Base-by-base conservation (phyloP, 2,113 vertebrate genomes). In the Cynoglossus semilaevis region DNA sequence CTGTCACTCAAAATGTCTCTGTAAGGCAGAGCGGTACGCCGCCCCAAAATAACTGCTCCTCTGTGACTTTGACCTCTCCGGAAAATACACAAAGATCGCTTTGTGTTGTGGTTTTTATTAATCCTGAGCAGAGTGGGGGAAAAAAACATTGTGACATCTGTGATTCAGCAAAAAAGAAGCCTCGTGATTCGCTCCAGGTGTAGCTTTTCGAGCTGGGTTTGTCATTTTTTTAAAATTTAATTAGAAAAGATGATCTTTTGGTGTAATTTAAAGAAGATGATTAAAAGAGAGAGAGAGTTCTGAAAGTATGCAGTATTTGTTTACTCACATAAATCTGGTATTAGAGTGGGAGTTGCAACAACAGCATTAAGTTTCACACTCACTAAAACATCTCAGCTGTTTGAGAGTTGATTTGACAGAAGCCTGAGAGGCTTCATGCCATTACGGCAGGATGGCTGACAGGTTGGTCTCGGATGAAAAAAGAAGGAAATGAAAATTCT, bases 151-250 rank as follows among this genome's bases (percentile, higher is more conserved):
- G 49, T 18, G 51, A 58, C 44, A 19, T 67, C 67, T 43, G 8
- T 51, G 67, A 63, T 51, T 84, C 49, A 53, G 56, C 58, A 52
- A 49, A 65, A 54, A 46, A 7, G 46, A 60, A 50, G 46, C 68
- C 12, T 51, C 18, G 11, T 34, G 56, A 76, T 74, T 63, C 54
- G 60, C 35, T 6, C 0, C 50, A 45, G 44, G 55, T 22, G 4
- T 50, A 34, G 17, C 59, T 68, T 62, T 29, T 68, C 70, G 63
- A 17, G 46, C 67, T 78, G 58, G 68, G 53, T 43, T 52, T 70
- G 74, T 72, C 63, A 67, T 5, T 36, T 49, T 55, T 52, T 36
- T 50, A 70, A 29, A 77, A 49, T 74, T 73, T 75, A 77, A 86
- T 84, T 77, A 63, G 72, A 64, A 62, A 44, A 40, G n/a, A n/a